Base-by-base conservation (phyloP, 2,797 vertebrate species). In the Karalla daura region DNA sequence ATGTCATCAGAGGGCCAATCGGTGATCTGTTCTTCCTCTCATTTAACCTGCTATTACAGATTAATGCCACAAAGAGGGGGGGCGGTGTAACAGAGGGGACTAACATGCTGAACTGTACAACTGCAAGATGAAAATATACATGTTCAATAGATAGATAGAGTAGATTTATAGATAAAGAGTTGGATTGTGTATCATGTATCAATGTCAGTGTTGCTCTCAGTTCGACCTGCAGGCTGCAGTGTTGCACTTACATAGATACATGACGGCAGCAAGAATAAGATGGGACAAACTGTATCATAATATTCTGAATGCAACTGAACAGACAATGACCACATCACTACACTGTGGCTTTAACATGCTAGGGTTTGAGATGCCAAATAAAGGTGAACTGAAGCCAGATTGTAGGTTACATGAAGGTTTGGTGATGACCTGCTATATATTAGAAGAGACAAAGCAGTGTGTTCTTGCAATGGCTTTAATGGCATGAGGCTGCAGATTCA, bases 1-100 rank as follows among this genome's bases (percentile, higher is more conserved):
- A 80, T 92, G 91, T 81, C 68, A 64, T 9, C 51, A 13, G 7
- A 58, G 11, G 18, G 46, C 91, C 91, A 91, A 91, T 91, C 74
- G 49, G 5, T 51, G 61, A 59, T 30, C 17, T 52, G 41, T 40
- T 56, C 25, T 36, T 2, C 1, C 4, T 23, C 69, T 39, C 20
- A 58, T 62, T 45, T 23, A 41, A 55, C 35, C 28, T 39, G 28
- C 9, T 25, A 24, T 52, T 36, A 33, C 3, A 40, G 1, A 10
- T 24, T 6, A 35, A 66, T 13, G 7, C n/a, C 21, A 59, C 30
- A 25, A n/a, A n/a, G 30, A 12, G 9, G 44, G 18, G 50, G 18
- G 23, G 18, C 36, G 52, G 3, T 4, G 30, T 5, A 44, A 11
- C 2, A 17, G 47, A 21, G 3, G 7, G 8, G 1, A 5, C 20